A percentile compares a stretch with the other conserved stretches of the same genome.
These are phyloP conservation scores for Vireo altiloquus DNA, from an alignment of 2,113 vertebrate genomes.

Conservation along the genomic window DNA sequence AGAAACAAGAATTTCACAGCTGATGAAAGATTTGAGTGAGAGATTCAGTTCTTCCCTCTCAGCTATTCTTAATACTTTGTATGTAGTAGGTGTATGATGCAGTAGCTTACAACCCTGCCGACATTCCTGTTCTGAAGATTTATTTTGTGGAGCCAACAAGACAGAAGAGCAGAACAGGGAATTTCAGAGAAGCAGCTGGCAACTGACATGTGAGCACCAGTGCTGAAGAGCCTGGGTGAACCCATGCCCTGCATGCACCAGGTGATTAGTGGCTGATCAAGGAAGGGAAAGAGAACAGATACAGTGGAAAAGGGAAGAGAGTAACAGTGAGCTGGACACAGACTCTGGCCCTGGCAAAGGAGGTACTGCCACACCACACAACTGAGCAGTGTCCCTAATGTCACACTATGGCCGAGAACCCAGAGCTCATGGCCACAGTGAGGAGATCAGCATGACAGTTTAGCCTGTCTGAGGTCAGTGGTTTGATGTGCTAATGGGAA, in stretches of 20 bases:
- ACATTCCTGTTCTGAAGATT: not conserved
- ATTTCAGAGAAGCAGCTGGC: not conserved
- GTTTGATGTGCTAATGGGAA: not conserved
- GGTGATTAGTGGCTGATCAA: not conserved
- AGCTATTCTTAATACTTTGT: not conserved
- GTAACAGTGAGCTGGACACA: not conserved
- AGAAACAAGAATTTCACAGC: not conserved
- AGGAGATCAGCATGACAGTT: not conserved
- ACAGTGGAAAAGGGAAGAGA: not conserved
- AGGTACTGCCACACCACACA: not conserved
- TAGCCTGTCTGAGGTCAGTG: not conserved
- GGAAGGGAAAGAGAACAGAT: not conserved
- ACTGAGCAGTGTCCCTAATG: not conserved
- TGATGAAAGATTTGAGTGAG: not conserved
- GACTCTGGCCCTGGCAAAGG: not conserved
- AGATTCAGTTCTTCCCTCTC: not conserved
- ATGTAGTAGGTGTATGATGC: not conserved
- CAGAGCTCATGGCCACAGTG: not conserved
- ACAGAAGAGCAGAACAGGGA: not conserved
- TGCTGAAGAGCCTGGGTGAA: not conserved
- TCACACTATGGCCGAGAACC: not conserved
- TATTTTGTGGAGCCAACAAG: not conserved
- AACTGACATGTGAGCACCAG: not conserved
- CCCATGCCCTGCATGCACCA: not conserved
- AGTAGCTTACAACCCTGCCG: not conserved